These are phyloP conservation scores for Panthera tigris DNA, from an alignment of 2,113 vertebrate species.

Conservation along the genomic window DNA sequence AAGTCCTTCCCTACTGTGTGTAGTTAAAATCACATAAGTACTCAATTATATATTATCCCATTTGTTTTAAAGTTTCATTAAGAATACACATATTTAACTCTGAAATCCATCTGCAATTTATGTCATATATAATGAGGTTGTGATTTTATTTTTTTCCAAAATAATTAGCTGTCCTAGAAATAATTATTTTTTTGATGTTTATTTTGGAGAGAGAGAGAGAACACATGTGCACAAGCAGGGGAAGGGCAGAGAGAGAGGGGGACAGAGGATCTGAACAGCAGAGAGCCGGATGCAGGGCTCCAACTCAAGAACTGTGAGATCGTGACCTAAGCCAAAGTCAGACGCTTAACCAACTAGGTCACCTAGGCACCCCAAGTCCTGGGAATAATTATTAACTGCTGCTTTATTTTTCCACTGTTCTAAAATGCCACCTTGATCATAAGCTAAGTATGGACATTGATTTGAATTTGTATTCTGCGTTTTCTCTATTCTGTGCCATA, in stretches of 20 bases:
- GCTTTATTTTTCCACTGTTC: neutral
- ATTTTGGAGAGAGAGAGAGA: too few relatives aligned
- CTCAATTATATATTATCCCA: neutral
- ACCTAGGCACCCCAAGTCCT: too few relatives aligned
- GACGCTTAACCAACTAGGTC: too few relatives aligned
- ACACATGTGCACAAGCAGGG: too few relatives aligned
- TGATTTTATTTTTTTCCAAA: conserved; percentile 11
- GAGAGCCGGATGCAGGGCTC: too few relatives aligned
- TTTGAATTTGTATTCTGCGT: neutral
- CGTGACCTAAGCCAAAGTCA: too few relatives aligned
- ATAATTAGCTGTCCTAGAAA: conserved; percentile 19
- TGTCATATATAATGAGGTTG: neutral
- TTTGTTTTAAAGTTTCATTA: conserved; percentile 23
- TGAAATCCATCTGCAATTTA: neutral
- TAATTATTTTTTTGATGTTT: neutral
- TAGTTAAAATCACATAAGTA: neutral
- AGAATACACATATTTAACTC: neutral
- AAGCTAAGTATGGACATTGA: neutral
- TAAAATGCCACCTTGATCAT: conserved; percentile 10
- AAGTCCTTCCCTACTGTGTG: neutral
- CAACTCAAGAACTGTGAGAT: too few relatives aligned
- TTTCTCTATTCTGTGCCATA: conserved; percentile 34
- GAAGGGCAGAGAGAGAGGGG: too few relatives aligned
- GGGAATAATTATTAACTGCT: conserved; percentile 39
- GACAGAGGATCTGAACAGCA: too few relatives aligned